Evolutionary conservation across 2,797 vertebrate genomes (phyloP).

Genomic region (Myripristis jacobus): DNA sequence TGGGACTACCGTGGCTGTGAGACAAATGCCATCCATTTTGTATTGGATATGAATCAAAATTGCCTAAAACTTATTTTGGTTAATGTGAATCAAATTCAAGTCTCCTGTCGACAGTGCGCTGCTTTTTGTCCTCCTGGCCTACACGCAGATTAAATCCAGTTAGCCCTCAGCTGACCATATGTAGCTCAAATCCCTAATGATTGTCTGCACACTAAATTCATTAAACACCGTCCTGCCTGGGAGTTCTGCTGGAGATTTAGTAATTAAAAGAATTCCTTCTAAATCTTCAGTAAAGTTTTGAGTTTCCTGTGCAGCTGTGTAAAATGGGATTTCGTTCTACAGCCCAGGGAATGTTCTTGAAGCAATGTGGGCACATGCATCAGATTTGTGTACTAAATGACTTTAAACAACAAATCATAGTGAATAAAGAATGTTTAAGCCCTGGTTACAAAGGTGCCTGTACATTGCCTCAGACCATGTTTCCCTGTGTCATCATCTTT

Average conservation of each 20-base stretch:
- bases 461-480: neutral
- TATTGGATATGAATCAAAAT: neutral
- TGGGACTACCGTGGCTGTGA: neutral
- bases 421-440: neutral
- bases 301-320: neutral
- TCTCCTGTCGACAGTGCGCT: too few relatives aligned
- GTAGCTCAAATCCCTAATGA: neutral
- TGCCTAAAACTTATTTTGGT: too few relatives aligned
- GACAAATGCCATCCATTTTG: neutral
- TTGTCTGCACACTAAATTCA: neutral
- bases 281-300: too few relatives aligned
- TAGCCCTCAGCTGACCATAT: neutral
- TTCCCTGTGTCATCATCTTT: neutral
- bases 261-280: conserved; percentile 3
- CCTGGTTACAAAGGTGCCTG: neutral
- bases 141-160: conserved; percentile 50
- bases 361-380: neutral
- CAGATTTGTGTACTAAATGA: neutral
- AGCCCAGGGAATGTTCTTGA: neutral
- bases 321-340: neutral
- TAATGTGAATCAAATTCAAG: too few relatives aligned
- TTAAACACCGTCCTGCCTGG: neutral
- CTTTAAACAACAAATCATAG: neutral
- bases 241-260: neutral
- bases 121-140: conserved; percentile 44